A percentile compares a stretch with the other conserved stretches of the same genome.
phyloP scores from a whole-genome alignment of 2,888 invertebrate species.

The Pocota personata region DNA sequence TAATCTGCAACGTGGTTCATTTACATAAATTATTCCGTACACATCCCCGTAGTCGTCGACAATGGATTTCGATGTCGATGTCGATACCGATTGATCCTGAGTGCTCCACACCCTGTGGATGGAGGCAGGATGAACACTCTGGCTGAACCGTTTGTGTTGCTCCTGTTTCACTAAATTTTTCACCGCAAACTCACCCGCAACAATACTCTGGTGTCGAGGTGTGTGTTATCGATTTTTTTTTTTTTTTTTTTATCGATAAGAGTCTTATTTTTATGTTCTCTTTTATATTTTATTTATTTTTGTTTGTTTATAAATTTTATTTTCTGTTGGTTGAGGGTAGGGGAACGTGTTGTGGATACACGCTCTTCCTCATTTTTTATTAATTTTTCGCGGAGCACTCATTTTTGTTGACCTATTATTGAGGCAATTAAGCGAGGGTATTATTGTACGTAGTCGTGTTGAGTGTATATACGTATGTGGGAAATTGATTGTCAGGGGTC shows the following conservation, averaged over 20 bases:
- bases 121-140: slow-evolving; percentile 8
- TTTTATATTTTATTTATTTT: neutral
- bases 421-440: slow-evolving; percentile 40
- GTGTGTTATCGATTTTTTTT: slow-evolving; percentile 36
- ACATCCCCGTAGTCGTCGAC: slow-evolving; percentile 37
- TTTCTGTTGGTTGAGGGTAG: neutral
- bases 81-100: slow-evolving; percentile 59
- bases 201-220: neutral
- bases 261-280: slow-evolving; percentile 21
- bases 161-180: slow-evolving; percentile 27
- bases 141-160: slow-evolving; percentile 7
- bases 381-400: slow-evolving; percentile 22
- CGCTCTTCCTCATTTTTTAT: neutral
- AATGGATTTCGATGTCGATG: slow-evolving; percentile 41
- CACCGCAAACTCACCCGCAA: slow-evolving; percentile 19
- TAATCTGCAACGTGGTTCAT: slow-evolving; percentile 69
- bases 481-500: slow-evolving; percentile 42
- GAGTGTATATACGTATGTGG: slow-evolving; percentile 2
- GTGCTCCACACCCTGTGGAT: slow-evolving; percentile 14
- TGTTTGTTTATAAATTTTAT: neutral
- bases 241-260: slow-evolving; percentile 21
- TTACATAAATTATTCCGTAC: slow-evolving; percentile 64
- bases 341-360: neutral
- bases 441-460: neutral
- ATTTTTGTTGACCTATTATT: slow-evolving; percentile 51